Evolutionary conservation across 2,797 vertebrate species (phyloP).

Genomic region (Trachurus trachurus): DNA sequence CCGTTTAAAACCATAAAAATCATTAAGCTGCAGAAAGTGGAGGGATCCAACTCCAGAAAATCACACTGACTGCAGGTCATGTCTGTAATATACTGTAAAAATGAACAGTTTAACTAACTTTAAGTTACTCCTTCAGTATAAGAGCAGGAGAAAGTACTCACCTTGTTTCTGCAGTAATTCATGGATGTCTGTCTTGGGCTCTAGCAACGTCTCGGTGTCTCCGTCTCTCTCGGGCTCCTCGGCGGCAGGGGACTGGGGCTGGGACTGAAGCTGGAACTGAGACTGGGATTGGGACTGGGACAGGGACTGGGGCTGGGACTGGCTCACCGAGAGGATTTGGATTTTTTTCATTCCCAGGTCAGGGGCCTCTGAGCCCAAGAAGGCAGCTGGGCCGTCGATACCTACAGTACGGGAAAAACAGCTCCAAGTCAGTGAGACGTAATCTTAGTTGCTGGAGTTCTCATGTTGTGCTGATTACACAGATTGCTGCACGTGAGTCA

Average conservation of each 20-base stretch:
- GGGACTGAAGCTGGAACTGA: constrained; percentile 36
- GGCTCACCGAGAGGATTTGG: constrained; percentile 86
- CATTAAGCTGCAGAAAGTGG: too few species aligned
- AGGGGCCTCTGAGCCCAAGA: constrained; percentile 86
- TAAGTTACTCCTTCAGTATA: too few species aligned
- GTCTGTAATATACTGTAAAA: too few species aligned
- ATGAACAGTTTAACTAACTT: too few species aligned
- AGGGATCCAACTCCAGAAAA: too few species aligned
- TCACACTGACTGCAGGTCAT: too few species aligned
- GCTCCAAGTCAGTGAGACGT: background rate
- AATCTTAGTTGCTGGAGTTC: background rate
- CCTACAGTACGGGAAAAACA: constrained; percentile 78
- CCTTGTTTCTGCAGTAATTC: constrained; percentile 93
- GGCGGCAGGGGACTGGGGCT: constrained; percentile 74
- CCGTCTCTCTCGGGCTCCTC: constrained; percentile 82
- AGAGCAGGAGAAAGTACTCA: constrained; percentile 60
- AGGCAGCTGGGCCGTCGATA: constrained; percentile 93
- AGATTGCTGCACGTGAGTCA: background rate
- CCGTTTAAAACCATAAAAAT: too few species aligned
- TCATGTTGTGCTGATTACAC: background rate
- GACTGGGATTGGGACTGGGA: constrained; percentile 66
- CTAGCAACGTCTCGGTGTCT: constrained; percentile 81
- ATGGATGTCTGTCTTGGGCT: constrained; percentile 91
- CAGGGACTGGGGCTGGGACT: constrained; percentile 53
- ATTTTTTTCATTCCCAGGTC: constrained; percentile 85